Percentiles rank a stretch among this genome's conserved stretches.
These are phyloP conservation scores for Patella pellucida DNA, from an alignment of 2,888 invertebrate species.

Conservation along the genomic window DNA sequence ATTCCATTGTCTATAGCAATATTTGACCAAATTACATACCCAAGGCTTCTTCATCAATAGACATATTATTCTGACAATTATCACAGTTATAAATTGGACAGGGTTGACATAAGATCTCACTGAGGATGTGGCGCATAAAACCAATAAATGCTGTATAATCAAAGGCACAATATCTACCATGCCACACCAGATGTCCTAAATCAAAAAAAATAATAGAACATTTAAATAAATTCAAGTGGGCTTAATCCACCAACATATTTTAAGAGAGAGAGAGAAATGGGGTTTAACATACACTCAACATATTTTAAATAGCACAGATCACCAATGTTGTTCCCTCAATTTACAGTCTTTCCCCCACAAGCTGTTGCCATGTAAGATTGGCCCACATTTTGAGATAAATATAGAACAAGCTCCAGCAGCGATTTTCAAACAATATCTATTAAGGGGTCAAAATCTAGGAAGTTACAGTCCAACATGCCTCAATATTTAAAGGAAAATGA, in stretches of 20 bases:
- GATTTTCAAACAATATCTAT: too few species aligned
- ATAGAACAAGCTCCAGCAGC: too few species aligned
- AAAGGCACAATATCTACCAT: conserved; percentile 68
- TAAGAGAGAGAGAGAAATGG: too few species aligned
- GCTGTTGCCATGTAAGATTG: too few species aligned
- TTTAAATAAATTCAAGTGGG: background rate
- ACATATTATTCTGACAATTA: conserved; percentile 53
- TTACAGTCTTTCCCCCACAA: too few species aligned
- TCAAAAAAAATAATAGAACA: conserved; percentile 12
- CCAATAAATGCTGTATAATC: conserved; percentile 64
- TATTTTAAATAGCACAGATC: background rate
- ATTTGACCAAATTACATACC: conserved; percentile 26
- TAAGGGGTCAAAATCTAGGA: too few species aligned
- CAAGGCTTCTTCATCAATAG: conserved; percentile 51
- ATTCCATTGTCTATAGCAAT: too few species aligned
- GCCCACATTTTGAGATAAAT: too few species aligned
- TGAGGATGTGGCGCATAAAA: conserved; percentile 65
- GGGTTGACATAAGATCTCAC: conserved; percentile 54
- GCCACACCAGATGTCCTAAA: conserved; percentile 69
- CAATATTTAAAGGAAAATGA: too few species aligned
- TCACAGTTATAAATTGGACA: conserved; percentile 59
- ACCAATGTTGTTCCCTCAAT: too few species aligned
- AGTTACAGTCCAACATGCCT: too few species aligned
- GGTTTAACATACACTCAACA: too few species aligned
- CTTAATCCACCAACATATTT: background rate